Evolutionary conservation across 2,888 invertebrate genomes (phyloP).

Genomic region (Drosophila crucigera): DNA sequence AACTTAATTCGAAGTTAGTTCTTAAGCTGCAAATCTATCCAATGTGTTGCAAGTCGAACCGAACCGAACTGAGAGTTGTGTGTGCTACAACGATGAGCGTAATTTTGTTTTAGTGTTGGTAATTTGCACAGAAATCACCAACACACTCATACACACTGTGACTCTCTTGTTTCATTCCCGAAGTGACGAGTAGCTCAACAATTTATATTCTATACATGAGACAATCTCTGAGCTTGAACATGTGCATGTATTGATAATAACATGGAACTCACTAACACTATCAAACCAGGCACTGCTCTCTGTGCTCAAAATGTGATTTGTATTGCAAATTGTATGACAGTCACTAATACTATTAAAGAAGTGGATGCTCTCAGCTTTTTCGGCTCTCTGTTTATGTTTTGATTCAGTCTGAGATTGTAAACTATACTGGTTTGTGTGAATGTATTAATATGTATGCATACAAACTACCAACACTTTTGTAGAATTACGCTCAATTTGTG

Average conservation of each 20-base stretch:
- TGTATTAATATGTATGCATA: neutral
- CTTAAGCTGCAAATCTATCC: neutral
- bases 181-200: neutral
- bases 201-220: neutral
- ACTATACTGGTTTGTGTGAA: neutral
- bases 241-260: constrained; percentile 16
- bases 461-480: neutral
- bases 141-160: constrained; percentile 24
- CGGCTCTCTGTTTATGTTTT: constrained; percentile 69
- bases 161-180: constrained; percentile 29
- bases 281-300: constrained; percentile 44
- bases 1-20: neutral
- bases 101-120: constrained; percentile 23
- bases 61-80: neutral
- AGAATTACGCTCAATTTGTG: neutral
- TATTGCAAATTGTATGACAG: constrained; percentile 5
- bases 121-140: constrained; percentile 17
- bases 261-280: constrained; percentile 38
- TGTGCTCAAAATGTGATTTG: constrained; percentile 19
- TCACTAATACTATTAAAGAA: constrained; percentile 29
- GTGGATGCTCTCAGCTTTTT: constrained; percentile 1
- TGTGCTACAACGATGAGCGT: constrained; percentile 3
- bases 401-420: constrained; percentile 5
- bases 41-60: neutral
- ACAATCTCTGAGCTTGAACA: neutral